A percentile compares a stretch with the other conserved stretches of the same genome.
Evolutionary conservation across 2,113 vertebrate species (phyloP).

Genomic region (Coreoperca whiteheadi): DNA sequence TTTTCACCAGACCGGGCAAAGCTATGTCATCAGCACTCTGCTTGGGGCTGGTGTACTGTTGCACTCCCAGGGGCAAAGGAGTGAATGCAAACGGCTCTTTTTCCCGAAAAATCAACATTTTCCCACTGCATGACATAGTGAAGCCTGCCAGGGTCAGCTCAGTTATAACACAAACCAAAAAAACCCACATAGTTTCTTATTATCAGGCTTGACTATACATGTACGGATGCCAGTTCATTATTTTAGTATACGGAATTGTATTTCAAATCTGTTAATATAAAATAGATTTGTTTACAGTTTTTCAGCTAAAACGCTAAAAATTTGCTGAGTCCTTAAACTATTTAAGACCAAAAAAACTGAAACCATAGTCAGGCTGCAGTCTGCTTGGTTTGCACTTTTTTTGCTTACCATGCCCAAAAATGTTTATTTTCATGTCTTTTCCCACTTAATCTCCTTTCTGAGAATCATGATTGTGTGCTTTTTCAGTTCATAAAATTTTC

Average conservation of each 20-base stretch:
- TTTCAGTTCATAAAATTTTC: background rate
- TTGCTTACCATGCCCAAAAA: slow-evolving; percentile 27
- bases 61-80: slow-evolving; percentile 25
- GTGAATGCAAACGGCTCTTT: slow-evolving; percentile 4
- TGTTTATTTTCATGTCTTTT: background rate
- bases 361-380: background rate
- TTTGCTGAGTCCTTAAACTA: background rate
- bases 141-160: slow-evolving; percentile 15
- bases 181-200: background rate
- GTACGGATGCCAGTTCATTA: background rate
- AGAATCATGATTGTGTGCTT: background rate
- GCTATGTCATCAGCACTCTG: slow-evolving; percentile 69
- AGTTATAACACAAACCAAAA: background rate
- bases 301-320: background rate
- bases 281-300: background rate
- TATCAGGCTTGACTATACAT: background rate
- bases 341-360: background rate
- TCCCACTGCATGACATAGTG: background rate
- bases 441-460: background rate
- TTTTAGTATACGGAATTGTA: background rate
- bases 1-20: slow-evolving; percentile 42
- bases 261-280: background rate
- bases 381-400: slow-evolving; percentile 45
- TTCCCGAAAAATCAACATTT: slow-evolving; percentile 15
- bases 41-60: slow-evolving; percentile 46